Conservation (phyloP, 2,113 vertebrate species). For the Etheostoma cragini region DNA sequence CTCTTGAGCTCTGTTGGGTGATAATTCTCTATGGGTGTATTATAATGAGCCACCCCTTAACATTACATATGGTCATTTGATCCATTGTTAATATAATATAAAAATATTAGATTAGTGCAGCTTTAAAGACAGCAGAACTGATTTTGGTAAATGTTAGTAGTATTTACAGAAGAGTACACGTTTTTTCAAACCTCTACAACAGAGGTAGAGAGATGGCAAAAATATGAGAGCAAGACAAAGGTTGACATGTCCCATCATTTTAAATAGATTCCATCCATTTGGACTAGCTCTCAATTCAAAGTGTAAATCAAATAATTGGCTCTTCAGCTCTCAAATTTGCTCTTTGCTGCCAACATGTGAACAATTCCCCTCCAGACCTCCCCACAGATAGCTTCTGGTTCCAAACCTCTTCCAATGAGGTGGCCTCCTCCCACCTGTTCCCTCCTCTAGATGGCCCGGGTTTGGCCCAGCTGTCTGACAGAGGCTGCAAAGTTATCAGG, state of each 20-base stretch:
- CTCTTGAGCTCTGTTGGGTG: neutral
- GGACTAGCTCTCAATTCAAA: conserved; percentile 14
- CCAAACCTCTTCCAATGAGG: conserved; percentile 40
- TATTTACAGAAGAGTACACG: neutral
- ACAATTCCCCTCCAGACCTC: conserved; percentile 1
- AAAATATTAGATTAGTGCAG: neutral
- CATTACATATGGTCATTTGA: neutral
- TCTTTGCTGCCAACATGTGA: conserved; percentile 43
- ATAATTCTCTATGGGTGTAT: neutral
- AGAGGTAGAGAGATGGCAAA: neutral
- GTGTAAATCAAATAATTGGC: conserved; percentile 62
- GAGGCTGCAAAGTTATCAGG: conserved; percentile 70
- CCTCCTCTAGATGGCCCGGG: conserved; percentile 34
- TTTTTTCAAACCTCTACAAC: conserved; percentile 2
- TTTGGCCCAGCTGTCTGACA: conserved; percentile 75
- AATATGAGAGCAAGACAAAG: neutral
- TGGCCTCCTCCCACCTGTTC: conserved; percentile 77
- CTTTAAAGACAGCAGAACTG: neutral
- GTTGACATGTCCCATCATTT: neutral
- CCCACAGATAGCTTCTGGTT: conserved; percentile 33
- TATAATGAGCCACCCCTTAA: neutral
- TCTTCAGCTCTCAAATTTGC: conserved; percentile 44
- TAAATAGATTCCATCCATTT: conserved; percentile 10
- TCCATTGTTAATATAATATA: neutral
- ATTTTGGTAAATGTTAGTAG: neutral